phyloP scores from a whole-genome alignment of 92 coral and sea anemone species.

The Phymanthus crucifer region DNA sequence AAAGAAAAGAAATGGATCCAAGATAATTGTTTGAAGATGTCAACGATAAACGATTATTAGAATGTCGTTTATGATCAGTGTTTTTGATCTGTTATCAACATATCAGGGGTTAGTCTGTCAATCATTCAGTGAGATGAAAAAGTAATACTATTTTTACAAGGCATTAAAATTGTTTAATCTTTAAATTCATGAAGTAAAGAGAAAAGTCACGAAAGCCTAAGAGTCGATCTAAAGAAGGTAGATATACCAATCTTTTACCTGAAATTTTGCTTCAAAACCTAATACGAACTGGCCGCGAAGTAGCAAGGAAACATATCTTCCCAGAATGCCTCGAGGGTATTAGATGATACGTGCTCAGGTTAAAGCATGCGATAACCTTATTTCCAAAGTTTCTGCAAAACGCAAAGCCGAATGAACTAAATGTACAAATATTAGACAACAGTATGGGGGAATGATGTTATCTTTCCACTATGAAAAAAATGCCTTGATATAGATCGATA shows the following conservation, averaged over 20 bases:
- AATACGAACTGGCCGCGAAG: neutral
- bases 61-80: neutral
- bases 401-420: neutral
- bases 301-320: neutral
- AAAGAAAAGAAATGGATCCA: neutral
- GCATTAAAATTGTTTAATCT: neutral
- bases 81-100: neutral
- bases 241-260: neutral
- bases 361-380: neutral
- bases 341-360: neutral
- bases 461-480: neutral
- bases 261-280: neutral
- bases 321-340: neutral
- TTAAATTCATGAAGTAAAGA: neutral
- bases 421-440: neutral
- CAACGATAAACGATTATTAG: neutral
- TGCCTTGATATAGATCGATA: neutral
- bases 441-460: neutral
- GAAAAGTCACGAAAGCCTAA: neutral
- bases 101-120: neutral
- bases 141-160: neutral
- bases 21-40: constrained; percentile 1
- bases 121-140: neutral
- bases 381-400: neutral
- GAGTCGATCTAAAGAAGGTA: neutral